Percentiles rank a stretch among this genome's conserved stretches.
phyloP scores from a whole-genome alignment of 1,140 invertebrate genomes.

The Odontomachus brunneus region DNA sequence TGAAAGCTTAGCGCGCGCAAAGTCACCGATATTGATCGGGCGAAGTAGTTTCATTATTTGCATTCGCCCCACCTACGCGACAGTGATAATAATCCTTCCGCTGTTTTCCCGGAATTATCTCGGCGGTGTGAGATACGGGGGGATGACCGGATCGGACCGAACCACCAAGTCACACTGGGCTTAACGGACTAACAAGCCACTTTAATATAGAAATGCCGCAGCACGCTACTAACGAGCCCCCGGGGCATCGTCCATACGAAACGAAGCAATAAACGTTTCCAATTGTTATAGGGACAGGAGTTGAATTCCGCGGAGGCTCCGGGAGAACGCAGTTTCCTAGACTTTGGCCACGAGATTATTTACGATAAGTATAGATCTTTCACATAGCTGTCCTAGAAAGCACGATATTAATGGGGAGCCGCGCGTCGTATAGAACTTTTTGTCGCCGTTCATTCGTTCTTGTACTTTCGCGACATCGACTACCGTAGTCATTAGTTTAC shows the following conservation, averaged over 20 bases:
- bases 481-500: neutral
- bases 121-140: neutral
- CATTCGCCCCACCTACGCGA: neutral
- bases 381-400: neutral
- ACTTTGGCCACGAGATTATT: constrained; percentile 38
- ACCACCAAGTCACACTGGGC: constrained; percentile 34
- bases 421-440: too few species aligned
- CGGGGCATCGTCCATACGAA: constrained; percentile 52
- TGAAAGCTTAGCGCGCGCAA: constrained; percentile 8
- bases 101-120: constrained; percentile 49
- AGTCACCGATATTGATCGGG: constrained; percentile 25
- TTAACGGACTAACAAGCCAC: constrained; percentile 60
- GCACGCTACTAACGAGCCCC: constrained; percentile 60
- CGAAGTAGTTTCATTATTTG: constrained; percentile 42
- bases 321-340: neutral
- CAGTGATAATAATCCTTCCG: constrained; percentile 45
- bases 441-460: neutral
- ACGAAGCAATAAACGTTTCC: constrained; percentile 67
- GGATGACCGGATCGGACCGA: constrained; percentile 40
- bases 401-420: neutral
- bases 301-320: constrained; percentile 27
- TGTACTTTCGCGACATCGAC: neutral
- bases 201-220: constrained; percentile 57
- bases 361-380: constrained; percentile 35
- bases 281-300: constrained; percentile 59